Base-by-base conservation (phyloP, 1,140 invertebrate species). In the Tribolium madens region DNA sequence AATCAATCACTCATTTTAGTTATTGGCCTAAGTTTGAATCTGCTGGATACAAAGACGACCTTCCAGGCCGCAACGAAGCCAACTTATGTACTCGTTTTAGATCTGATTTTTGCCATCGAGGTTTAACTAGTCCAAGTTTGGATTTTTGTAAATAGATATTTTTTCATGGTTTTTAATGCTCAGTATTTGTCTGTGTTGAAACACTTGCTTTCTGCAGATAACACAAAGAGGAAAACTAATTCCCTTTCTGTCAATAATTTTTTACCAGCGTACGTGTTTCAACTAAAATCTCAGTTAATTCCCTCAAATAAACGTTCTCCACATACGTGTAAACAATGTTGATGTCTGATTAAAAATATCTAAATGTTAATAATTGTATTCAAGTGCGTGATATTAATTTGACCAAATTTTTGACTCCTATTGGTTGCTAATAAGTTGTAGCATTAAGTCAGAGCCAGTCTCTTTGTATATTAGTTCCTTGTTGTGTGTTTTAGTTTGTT, bases 401-500 rank as follows among this genome's bases (percentile, higher is more conserved):
- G 26, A 64, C 26, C 57, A 64, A 33, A 33, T 36, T 64, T 57
- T n/a, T 10, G 10, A 57, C 4, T 14, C 9, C 17, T 21, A 18
- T 57, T 57, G 52, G 52, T 57, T 57, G 52, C 52, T 57, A 0
- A 57, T 26, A 18, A 18, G 52, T 57, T 14, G 17, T 64, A 64
- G 13, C 12, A 26, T 64, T 64, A 31, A 64, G 57, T 33, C 13
- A 64, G 12, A 64, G 57, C 57, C 57, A 64, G 57, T 64, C 26
- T 64, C 57, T 64, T n/a, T n/a, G 52, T 57, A 64, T 31, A 64
- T 64, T 64, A 64, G 57, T 64, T 64, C 57, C 57, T 64, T 64
- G 57, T 64, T 64, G 57, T 64, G 57, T 64, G 57, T 64, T 64
- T 64, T 64, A 64, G 21, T 64, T 64, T 64, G 57, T 64, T 64